Base-by-base conservation (phyloP, 2,113 vertebrate genomes). In the Dipodomys ordii region DNA sequence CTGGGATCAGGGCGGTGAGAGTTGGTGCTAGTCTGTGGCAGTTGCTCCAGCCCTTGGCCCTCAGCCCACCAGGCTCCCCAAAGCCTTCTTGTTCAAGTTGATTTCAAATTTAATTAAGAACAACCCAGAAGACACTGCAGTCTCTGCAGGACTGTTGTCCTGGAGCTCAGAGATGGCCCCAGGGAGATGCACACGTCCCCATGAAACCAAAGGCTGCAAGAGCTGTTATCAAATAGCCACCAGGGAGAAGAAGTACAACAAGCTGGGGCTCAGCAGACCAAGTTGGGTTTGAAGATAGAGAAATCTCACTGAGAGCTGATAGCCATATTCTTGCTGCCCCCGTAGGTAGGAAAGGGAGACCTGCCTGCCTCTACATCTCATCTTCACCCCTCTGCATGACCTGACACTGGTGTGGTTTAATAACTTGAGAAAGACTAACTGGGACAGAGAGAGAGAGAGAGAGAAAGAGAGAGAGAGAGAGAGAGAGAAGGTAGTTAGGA, bases 1-100 rank as follows among this genome's bases (percentile, higher is more conserved):
- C 95, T 80, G 97, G 98, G 98, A 98, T 99, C 98, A 99, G 98
- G 98, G 76, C 91, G 95, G 98, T 98, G 98, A 98, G 98, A 98
- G 98, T 98, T 96, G 88, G 98, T 99, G 97, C 98, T 98, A 98
- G 98, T 96, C 98, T 49, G 98, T 97, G 98, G 98, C 98, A 98
- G 99, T 97, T 97, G 96, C 98, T 97, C 97, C 87, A 97, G 95
- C 96, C 98, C 95, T 94, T 72, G 98, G 98, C 98, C 97, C 94
- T 96, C 97, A 98, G 98, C 98, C 98, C 98, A 97, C 98, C 97
- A 87, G 35, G 3, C 82, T 57, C 97, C 98, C 78, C 97, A 97
- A 98, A 97, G 97, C 92, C 97, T 92, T 96, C 97, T 97, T 85
- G 93, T 87, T 95, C 92, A 23, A 65, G 96, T 93, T 3, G 23